A percentile compares a stretch with the other conserved stretches of the same genome.
phyloP scores from a whole-genome alignment of 2,113 vertebrate species.

The Indicator maculatus region DNA sequence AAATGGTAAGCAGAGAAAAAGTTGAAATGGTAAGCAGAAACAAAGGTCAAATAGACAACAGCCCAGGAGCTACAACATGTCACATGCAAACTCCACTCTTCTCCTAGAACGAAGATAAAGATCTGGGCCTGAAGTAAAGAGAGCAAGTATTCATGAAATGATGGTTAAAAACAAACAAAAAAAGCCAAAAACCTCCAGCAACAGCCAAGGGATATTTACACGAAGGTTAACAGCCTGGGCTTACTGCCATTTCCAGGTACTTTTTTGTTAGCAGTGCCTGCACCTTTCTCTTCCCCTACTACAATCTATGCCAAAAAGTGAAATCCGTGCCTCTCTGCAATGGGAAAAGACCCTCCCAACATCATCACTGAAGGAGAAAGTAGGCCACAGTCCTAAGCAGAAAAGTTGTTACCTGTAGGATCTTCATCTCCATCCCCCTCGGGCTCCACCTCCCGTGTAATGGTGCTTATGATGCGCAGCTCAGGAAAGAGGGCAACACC shows the following conservation, averaged over 20 bases:
- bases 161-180: background rate
- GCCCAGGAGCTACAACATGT: background rate
- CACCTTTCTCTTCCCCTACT: background rate
- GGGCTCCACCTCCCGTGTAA: constrained; percentile 91
- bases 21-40: background rate
- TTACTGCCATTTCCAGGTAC: background rate
- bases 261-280: background rate
- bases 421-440: constrained; percentile 89
- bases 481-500: constrained; percentile 93
- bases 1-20: background rate
- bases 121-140: background rate
- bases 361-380: fast-evolving
- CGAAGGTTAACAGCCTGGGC: background rate
- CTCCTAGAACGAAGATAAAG: background rate
- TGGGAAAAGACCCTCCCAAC: background rate
- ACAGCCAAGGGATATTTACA: background rate
- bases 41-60: background rate
- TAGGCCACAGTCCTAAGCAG: fast-evolving
- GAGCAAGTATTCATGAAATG: background rate
- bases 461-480: constrained; percentile 95
- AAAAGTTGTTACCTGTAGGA: constrained; percentile 82
- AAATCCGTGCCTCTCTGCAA: fast-evolving
- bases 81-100: background rate
- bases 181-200: background rate
- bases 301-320: too few relatives aligned